Conservation (phyloP, 2,113 vertebrate species). For the Nibea coibor region DNA sequence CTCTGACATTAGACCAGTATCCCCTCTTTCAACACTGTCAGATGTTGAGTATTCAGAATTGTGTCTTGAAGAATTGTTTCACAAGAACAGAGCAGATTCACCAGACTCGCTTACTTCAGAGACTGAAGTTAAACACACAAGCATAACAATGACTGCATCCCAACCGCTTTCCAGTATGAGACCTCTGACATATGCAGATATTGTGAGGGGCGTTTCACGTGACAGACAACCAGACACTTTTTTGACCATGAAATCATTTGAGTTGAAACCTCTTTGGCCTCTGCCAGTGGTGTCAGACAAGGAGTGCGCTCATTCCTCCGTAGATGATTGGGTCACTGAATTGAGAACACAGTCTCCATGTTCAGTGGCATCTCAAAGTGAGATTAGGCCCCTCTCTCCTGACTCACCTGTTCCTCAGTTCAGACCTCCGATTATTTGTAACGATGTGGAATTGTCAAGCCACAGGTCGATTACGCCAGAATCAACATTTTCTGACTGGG, state of each 20-base stretch:
- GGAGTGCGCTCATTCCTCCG: too few relatives aligned
- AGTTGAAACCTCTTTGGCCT: too few relatives aligned
- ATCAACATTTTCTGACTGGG: constrained; percentile 32
- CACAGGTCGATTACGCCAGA: constrained; percentile 15
- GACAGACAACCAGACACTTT: too few relatives aligned
- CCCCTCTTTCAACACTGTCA: constrained; percentile 2
- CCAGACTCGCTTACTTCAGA: constrained; percentile 21
- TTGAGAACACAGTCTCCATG: too few relatives aligned
- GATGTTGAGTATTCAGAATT: not conserved
- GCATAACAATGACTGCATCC: too few relatives aligned
- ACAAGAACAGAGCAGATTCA: constrained; percentile 3
- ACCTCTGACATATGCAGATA: constrained; percentile 36
- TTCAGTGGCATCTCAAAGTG: not conserved
- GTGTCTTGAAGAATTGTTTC: constrained; percentile 9
- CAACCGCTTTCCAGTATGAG: not conserved
- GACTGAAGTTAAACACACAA: not conserved
- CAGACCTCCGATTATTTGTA: too few relatives aligned
- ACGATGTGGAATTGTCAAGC: not conserved
- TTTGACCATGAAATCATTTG: too few relatives aligned
- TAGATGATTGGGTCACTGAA: too few relatives aligned
- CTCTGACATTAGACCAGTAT: constrained; percentile 3
- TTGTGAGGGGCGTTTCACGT: not conserved
- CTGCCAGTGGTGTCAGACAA: too few relatives aligned
- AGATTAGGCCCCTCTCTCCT: too few relatives aligned
- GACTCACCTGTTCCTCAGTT: too few relatives aligned